phyloP scores from a whole-genome alignment of 2,113 vertebrate species.

The Oncorhynchus mykiss region DNA sequence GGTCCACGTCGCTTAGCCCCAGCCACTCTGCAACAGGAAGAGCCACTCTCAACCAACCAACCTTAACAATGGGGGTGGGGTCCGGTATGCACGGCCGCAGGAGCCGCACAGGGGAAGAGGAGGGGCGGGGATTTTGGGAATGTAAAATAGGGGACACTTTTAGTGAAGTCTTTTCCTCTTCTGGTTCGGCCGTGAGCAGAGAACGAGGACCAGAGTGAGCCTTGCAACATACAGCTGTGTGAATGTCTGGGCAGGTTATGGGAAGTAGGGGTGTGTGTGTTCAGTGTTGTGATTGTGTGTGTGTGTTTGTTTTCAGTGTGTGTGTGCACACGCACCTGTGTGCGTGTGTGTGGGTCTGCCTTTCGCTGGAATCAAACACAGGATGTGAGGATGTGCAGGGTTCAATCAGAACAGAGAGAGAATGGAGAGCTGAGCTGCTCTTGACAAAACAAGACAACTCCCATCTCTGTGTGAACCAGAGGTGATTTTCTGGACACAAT shows the following conservation, averaged over 20 bases:
- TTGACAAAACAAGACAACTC: constrained; percentile 18
- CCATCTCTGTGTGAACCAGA: neutral
- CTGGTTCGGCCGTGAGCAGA: neutral
- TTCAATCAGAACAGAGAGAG: constrained; percentile 7
- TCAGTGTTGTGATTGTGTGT: neutral
- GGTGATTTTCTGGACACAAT: neutral
- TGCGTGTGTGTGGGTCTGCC: neutral
- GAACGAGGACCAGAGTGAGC: neutral
- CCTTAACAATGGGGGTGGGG: constrained; percentile 57
- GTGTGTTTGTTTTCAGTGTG: neutral
- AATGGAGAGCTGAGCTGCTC: constrained; percentile 7
- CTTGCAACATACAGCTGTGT: neutral
- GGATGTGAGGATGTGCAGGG: constrained; percentile 38
- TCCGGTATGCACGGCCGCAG: constrained; percentile 18
- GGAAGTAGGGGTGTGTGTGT: neutral
- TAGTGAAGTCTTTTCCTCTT: neutral
- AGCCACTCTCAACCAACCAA: constrained; percentile 35
- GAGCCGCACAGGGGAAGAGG: constrained; percentile 20
- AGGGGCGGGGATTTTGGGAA: constrained; percentile 17
- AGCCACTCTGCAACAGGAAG: constrained; percentile 58
- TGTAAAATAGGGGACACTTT: constrained; percentile 20
- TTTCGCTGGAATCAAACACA: constrained; percentile 23
- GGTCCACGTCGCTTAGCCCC: constrained; percentile 32
- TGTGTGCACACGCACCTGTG: neutral
- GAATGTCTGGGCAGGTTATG: neutral